These are phyloP conservation scores for Condylostylus longicornis DNA, from an alignment of 1,140 invertebrate genomes.

Conservation along the genomic window DNA sequence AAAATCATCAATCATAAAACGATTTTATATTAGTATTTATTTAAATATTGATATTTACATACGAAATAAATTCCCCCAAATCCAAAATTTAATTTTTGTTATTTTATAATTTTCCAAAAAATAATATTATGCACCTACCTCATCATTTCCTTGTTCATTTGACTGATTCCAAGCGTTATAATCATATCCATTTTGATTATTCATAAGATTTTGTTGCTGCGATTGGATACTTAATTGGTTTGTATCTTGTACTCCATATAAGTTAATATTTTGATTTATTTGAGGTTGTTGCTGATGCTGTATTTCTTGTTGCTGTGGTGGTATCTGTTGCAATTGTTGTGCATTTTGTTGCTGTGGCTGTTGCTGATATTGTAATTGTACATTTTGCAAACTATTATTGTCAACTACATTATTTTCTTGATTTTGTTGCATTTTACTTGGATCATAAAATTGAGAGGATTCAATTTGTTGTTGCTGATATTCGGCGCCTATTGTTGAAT, in stretches of 20 bases:
- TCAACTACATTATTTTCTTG: constrained; percentile 2
- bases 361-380: constrained; percentile 4
- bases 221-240: constrained; percentile 5
- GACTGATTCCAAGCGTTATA: no score
- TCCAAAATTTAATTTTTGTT: no score
- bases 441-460: no score
- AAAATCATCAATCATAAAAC: no score
- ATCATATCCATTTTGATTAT: no score
- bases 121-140: constrained; percentile 12
- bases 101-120: no score
- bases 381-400: constrained; percentile 9
- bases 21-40: no score
- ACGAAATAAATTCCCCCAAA: no score
- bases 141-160: no score
- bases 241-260: no score
- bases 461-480: constrained; percentile 11
- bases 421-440: constrained; percentile 5
- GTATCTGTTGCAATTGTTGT: constrained; percentile 5
- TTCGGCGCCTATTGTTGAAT: background rate
- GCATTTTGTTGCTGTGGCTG: constrained; percentile 2
- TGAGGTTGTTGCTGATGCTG: background rate
- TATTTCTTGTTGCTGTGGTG: constrained; percentile 6
- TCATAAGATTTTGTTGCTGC: constrained; percentile 7
- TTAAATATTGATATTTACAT: no score
- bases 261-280: no score